Conservation (phyloP, 2,888 invertebrate genomes). For the Caenorhabditis sp. region DNA sequence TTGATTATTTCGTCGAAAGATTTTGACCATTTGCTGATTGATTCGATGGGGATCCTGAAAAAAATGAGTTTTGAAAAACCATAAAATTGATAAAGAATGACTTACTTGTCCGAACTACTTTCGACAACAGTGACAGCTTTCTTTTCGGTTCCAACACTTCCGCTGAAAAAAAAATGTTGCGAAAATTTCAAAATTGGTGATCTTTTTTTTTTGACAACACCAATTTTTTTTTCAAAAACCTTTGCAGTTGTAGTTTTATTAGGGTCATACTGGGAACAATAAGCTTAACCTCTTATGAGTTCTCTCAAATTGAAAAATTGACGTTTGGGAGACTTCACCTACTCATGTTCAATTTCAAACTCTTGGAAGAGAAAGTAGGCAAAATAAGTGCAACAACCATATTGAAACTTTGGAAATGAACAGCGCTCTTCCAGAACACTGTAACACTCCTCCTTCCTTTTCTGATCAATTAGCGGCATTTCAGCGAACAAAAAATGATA, state of each 20-base stretch:
- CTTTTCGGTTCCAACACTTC: conserved; percentile 37
- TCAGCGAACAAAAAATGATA: background rate
- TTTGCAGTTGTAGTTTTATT: no score
- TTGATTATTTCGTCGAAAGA: no score
- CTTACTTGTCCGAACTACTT: conserved; percentile 31
- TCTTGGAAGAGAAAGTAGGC: conserved; percentile 15
- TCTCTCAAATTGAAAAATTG: conserved; percentile 6
- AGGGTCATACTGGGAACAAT: no score
- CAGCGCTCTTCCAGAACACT: no score
- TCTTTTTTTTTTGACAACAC: background rate
- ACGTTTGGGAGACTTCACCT: no score
- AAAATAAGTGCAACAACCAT: no score
- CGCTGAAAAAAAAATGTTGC: conserved; percentile 29
- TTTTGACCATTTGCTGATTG: no score
- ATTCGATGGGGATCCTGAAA: conserved; percentile 55
- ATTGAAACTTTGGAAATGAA: no score
- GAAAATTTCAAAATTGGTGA: background rate
- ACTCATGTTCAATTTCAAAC: no score
- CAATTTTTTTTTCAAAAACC: no score
- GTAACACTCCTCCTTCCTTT: background rate
- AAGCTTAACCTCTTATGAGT: background rate
- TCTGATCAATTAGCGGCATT: background rate
- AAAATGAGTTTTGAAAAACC: background rate
- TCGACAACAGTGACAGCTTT: conserved; percentile 6
- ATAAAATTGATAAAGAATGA: conserved; percentile 2